Evolutionary conservation across 2,113 vertebrate species (phyloP), one percentile per base, ranked within the genome.

Genomic region (Gadus chalcogrammus): DNA sequence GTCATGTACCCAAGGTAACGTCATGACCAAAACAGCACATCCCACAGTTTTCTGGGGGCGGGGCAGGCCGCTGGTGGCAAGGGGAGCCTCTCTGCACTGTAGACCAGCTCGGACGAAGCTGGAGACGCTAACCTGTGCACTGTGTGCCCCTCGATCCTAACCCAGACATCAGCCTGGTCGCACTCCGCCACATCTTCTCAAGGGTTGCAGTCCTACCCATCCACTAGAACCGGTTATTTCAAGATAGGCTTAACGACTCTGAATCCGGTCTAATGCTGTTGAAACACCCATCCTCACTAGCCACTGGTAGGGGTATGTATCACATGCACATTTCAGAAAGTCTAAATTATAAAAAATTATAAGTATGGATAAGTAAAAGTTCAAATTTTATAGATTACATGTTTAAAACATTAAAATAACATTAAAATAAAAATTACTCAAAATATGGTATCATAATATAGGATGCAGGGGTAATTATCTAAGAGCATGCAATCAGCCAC

Each of bases 1-100:
- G 94, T 98, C 97, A 99, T 98, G 97, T 95, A 99, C 94, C 94
- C 97, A 98, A 99, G 96, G 97, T 92, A 98, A 98, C 95, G 95
- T 93, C 96, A 95, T 91, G 93, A 96, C 95, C 93, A 94, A 48
- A 90, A 92, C 92, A 94, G 94, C 93, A 95, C 90, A 88, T 96
- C 96, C 95, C 97, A 99, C 96, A 93, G 84, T 95, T 97, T 98
- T 93, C 96, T 97, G 96, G 94, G 95, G 91, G 92, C 86, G 85
- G 90, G 90, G 92, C 92, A 91, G 92, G 92, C 90, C 90, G 80
- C 82, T 66, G 78, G 80, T 94, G 80, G 94, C 94, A 95, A 16
- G 88, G 94, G 94, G 94, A 92, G 94, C 94, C 91, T 96, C 95
- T 96, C 91, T 94, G 90, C 93, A 93, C 89, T 94, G 94, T 94